Evolutionary conservation across 2,113 vertebrate genomes (phyloP).

Genomic region (Dinomys branickii): DNA sequence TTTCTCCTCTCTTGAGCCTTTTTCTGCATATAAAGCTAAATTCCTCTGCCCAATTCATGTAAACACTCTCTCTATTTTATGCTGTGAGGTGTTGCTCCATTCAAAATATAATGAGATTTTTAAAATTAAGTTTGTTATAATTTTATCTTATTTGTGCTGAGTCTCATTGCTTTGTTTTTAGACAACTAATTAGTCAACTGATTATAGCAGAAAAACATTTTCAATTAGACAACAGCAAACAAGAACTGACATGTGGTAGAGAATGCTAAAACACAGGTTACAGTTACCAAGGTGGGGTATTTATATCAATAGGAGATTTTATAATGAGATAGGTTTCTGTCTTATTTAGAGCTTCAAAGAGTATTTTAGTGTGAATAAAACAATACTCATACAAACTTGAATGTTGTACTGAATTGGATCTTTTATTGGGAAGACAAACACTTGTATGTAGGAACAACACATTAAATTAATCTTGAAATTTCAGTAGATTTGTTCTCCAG

Average conservation of each 20-base stretch:
- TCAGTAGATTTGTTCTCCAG: slow-evolving; percentile 10
- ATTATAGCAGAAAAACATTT: not conserved
- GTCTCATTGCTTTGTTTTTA: slow-evolving; percentile 8
- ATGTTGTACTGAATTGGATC: not conserved
- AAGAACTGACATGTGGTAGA: not conserved
- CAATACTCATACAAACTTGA: not conserved
- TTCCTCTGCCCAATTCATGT: not conserved
- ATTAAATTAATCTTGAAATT: slow-evolving; percentile 9
- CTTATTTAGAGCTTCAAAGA: not conserved
- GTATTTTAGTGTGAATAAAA: not conserved
- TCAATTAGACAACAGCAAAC: not conserved
- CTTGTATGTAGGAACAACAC: not conserved
- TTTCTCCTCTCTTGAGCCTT: not conserved
- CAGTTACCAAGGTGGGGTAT: not conserved
- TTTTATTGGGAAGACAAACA: not conserved
- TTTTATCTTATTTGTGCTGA: not conserved
- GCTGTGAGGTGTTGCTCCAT: not conserved
- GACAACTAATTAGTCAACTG: not conserved
- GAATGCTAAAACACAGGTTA: not conserved
- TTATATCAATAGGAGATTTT: not conserved
- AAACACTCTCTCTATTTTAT: not conserved
- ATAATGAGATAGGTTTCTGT: not conserved
- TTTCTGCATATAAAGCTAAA: not conserved
- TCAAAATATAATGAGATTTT: not conserved
- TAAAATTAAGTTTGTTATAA: not conserved